phyloP scores from a whole-genome alignment of 2,888 invertebrate genomes.

The Xiphydria camelus region DNA sequence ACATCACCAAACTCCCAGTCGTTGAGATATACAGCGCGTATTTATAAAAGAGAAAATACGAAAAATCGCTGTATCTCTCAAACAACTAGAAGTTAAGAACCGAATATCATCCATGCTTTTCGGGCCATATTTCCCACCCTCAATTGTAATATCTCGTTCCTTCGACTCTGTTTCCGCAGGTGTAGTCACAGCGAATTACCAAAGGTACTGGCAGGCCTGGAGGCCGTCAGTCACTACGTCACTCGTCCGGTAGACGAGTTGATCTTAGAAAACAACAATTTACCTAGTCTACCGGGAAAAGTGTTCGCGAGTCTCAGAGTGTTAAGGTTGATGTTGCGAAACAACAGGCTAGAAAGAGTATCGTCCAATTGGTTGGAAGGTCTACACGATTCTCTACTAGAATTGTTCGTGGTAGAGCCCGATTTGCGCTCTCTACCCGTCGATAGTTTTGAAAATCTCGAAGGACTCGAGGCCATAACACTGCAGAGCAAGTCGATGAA shows the following conservation, averaged over 20 bases:
- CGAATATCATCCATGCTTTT: too few species aligned
- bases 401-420: constrained; percentile 84
- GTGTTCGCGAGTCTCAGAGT: constrained; percentile 78
- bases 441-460: constrained; percentile 75
- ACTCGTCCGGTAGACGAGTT: constrained; percentile 79
- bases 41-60: too few species aligned
- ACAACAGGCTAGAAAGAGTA: constrained; percentile 80
- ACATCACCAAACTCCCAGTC: too few species aligned
- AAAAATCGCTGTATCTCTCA: too few species aligned
- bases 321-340: constrained; percentile 77
- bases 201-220: constrained; percentile 74
- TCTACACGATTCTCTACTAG: constrained; percentile 75
- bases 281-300: constrained; percentile 82
- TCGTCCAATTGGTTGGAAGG: constrained; percentile 81
- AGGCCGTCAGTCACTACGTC: constrained; percentile 69
- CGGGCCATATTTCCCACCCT: too few species aligned
- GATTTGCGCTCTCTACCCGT: constrained; percentile 77
- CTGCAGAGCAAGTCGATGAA: constrained; percentile 78
- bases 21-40: too few species aligned
- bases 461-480: constrained; percentile 80
- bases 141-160: too few species aligned
- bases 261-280: constrained; percentile 84
- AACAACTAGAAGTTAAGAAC: too few species aligned
- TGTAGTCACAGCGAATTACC: constrained; percentile 89
- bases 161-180: constrained; percentile 64